phyloP scores from a whole-genome alignment of 2,888 invertebrate species.

The Autographa pulchrina region DNA sequence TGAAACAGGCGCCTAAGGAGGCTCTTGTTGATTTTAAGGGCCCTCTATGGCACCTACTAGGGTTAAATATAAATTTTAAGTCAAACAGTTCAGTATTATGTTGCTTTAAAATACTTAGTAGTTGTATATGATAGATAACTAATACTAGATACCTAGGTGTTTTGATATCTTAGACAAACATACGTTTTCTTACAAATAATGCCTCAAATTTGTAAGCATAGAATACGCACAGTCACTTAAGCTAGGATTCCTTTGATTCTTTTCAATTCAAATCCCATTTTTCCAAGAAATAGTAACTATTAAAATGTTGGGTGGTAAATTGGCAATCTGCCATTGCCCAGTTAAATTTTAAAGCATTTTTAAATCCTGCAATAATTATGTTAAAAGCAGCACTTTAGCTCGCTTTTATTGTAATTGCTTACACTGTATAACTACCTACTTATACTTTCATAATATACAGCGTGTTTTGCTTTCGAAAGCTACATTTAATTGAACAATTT shows the following conservation, averaged over 20 bases:
- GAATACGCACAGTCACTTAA: no score
- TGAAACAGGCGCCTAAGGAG: neutral
- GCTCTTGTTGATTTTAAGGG: neutral
- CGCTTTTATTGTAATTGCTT: constrained; percentile 23
- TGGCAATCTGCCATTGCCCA: constrained; percentile 47
- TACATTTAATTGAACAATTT: neutral
- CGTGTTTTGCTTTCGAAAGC: neutral
- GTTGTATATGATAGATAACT: no score
- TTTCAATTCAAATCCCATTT: neutral
- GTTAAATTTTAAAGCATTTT: constrained; percentile 40
- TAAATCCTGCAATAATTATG: constrained; percentile 42
- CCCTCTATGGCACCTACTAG: neutral
- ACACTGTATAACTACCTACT: constrained; percentile 25
- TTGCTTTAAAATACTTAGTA: no score
- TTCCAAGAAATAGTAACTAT: constrained; percentile 30
- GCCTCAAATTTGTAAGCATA: no score
- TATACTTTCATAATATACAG: constrained; percentile 8
- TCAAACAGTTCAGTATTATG: neutral
- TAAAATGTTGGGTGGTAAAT: constrained; percentile 47
- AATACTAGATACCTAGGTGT: no score
- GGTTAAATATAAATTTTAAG: neutral
- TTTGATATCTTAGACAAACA: no score
- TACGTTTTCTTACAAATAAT: no score
- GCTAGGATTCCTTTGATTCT: neutral
- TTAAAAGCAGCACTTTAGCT: constrained; percentile 40